Evolutionary conservation across 2,113 vertebrate genomes (phyloP).

Genomic region (Ceyx cyanopectus): DNA sequence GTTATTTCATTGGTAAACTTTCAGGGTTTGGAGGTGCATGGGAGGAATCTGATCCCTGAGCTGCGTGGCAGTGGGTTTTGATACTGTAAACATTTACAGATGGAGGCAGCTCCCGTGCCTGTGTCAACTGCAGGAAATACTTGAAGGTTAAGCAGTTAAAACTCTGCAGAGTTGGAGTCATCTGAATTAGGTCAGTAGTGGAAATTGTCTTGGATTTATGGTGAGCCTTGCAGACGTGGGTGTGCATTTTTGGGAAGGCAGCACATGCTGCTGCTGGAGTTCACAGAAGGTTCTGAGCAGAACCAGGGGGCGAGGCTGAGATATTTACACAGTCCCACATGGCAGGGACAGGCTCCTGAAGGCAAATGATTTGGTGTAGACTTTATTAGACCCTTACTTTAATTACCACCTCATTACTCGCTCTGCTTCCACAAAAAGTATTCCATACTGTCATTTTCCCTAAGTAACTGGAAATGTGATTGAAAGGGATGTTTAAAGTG

Average conservation of each 20-base stretch:
- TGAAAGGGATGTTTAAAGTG: slow-evolving; percentile 71
- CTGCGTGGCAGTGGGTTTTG: background rate
- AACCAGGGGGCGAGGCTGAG: background rate
- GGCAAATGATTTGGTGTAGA: slow-evolving; percentile 35
- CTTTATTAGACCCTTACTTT: slow-evolving; percentile 52
- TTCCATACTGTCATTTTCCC: slow-evolving; percentile 60
- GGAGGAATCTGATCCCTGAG: background rate
- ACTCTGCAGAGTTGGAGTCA: background rate
- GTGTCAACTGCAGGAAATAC: background rate
- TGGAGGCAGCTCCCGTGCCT: background rate
- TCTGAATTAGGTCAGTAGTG: background rate
- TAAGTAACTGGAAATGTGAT: slow-evolving; percentile 67
- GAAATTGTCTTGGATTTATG: slow-evolving; percentile 14
- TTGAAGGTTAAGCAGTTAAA: background rate
- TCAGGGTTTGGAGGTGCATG: background rate
- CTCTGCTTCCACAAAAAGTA: slow-evolving; percentile 45
- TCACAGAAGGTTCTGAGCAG: background rate
- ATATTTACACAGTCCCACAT: background rate
- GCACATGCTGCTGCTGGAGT: background rate
- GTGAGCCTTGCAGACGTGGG: background rate
- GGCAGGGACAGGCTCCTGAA: background rate
- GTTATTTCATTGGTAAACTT: background rate
- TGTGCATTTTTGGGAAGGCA: background rate
- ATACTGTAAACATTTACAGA: background rate
- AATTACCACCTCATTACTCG: slow-evolving; percentile 64